These are phyloP conservation scores for Amorpha juglandis DNA, from an alignment of 2,888 invertebrate genomes.

Conservation along the genomic window DNA sequence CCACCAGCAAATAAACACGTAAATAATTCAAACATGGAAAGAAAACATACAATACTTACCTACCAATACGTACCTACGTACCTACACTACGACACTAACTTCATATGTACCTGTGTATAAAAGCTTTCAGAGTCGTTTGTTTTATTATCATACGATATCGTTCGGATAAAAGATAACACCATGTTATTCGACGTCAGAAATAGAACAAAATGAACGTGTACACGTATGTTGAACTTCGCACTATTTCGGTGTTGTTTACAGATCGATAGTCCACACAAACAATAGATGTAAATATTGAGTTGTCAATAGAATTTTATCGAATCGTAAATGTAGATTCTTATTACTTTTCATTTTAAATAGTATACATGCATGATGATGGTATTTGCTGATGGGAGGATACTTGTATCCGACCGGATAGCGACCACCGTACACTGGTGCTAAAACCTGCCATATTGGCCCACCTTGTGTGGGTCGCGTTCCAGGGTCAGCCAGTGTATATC, in stretches of 20 bases:
- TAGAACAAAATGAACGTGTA: constrained; percentile 31
- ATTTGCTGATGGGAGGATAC: too few species aligned
- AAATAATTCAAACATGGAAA: too few species aligned
- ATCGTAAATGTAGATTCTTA: too few species aligned
- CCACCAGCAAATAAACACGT: too few species aligned
- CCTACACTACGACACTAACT: background rate
- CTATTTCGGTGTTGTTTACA: background rate
- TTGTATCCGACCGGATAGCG: too few species aligned
- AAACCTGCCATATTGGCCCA: too few species aligned
- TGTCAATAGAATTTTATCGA: background rate
- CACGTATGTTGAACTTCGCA: constrained; percentile 28
- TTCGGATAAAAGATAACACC: constrained; percentile 43
- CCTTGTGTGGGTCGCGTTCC: too few species aligned
- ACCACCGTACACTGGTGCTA: too few species aligned
- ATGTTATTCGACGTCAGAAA: constrained; percentile 33
- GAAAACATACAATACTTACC: background rate
- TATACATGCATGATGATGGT: too few species aligned
- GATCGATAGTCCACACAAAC: background rate
- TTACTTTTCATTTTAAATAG: too few species aligned
- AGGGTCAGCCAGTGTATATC: too few species aligned
- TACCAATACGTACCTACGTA: background rate
- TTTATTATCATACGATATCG: constrained; percentile 48
- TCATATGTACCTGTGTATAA: background rate
- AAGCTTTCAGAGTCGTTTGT: constrained; percentile 47
- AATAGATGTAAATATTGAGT: background rate